Percentiles rank a stretch among this genome's conserved stretches.
phyloP scores from a whole-genome alignment of 1,140 invertebrate species.

The Caenorhabditis latens region DNA sequence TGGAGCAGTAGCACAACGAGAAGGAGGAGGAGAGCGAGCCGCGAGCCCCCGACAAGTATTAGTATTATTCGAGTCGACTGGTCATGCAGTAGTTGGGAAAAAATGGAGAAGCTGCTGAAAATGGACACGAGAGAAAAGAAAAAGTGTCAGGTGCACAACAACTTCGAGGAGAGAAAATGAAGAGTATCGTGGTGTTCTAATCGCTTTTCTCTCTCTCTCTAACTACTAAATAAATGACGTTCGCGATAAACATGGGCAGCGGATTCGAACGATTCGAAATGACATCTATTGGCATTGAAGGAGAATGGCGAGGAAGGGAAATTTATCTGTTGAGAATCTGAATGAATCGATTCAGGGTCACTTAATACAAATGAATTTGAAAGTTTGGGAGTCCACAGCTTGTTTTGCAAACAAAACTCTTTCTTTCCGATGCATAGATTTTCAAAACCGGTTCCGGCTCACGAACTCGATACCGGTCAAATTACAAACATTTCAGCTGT shows the following conservation, averaged over 20 bases:
- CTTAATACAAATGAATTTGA: no score
- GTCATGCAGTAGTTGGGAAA: background rate
- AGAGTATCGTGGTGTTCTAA: background rate
- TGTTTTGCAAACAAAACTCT: no score
- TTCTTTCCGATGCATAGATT: no score
- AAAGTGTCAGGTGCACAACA: constrained; percentile 19
- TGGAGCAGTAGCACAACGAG: no score
- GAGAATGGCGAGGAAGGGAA: background rate
- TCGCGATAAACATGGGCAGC: background rate
- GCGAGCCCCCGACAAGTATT: constrained; percentile 25
- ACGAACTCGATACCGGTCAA: no score
- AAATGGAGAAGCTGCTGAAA: constrained; percentile 16
- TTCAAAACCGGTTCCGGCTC: no score
- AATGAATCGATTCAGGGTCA: background rate
- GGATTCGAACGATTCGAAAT: background rate
- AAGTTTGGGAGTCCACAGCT: no score
- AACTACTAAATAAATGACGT: constrained; percentile 17
- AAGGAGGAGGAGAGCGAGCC: background rate
- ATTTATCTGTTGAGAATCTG: background rate
- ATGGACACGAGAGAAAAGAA: constrained; percentile 15
- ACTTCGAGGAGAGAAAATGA: background rate
- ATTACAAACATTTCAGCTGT: no score
- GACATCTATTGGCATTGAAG: constrained; percentile 10
- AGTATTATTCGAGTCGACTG: constrained; percentile 49
- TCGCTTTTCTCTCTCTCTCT: background rate